phyloP scores from a whole-genome alignment of 1,140 invertebrate genomes.

The Chrysomallon squamiferum region DNA sequence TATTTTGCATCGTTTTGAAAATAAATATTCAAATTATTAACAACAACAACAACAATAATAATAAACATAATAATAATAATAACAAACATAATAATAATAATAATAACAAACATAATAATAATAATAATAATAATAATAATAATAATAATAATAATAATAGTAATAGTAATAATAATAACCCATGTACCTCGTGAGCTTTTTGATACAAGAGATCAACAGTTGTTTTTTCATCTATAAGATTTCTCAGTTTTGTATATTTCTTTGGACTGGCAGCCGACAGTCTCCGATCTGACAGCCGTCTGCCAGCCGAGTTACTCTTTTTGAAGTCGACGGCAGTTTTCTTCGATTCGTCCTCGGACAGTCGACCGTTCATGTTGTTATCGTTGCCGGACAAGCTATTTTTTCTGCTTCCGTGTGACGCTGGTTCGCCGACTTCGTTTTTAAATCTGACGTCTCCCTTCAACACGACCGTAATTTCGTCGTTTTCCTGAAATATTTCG shows the following conservation, averaged over 20 bases:
- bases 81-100: too few relatives aligned
- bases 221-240: slow-evolving; percentile 41
- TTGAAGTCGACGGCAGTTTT: slow-evolving; percentile 11
- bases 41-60: too few relatives aligned
- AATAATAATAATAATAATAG: too few relatives aligned
- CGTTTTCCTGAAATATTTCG: slow-evolving; percentile 37
- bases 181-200: slow-evolving; percentile 46
- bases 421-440: neutral
- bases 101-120: too few relatives aligned
- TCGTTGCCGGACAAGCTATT: neutral
- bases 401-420: neutral
- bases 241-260: slow-evolving; percentile 46
- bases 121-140: too few relatives aligned
- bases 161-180: too few relatives aligned
- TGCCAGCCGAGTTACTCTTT: slow-evolving; percentile 11
- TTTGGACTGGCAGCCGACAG: slow-evolving; percentile 30
- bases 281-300: slow-evolving; percentile 16
- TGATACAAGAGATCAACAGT: slow-evolving; percentile 46
- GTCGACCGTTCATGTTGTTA: neutral
- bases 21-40: too few relatives aligned
- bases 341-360: slow-evolving; percentile 11
- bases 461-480: slow-evolving; percentile 37
- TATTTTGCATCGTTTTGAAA: too few relatives aligned
- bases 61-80: too few relatives aligned
- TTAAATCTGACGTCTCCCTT: slow-evolving; percentile 29